Base-by-base conservation (phyloP, 2,888 invertebrate species). In the Salpingus planirostris region DNA sequence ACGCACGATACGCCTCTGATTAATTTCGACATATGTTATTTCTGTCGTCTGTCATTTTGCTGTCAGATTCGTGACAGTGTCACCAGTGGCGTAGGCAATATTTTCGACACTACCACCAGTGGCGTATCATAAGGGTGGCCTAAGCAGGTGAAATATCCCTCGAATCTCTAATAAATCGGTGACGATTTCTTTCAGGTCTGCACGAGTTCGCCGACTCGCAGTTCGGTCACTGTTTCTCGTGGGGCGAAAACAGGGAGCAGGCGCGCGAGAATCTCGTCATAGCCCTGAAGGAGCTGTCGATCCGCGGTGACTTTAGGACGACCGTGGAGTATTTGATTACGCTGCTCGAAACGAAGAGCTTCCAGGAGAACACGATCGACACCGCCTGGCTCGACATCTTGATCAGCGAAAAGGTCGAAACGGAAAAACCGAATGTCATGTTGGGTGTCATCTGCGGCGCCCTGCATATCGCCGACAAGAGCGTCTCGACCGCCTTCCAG, bases 181-280 rank as follows among this genome's bases (percentile, higher is more conserved):
- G n/a, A n/a, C n/a, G n/a, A n/a, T n/a, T n/a, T n/a, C n/a, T n/a
- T n/a, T n/a, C n/a, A n/a, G n/a, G 97, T 0, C 74, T 99, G 7
- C 98, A 99, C 66, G 98, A 99, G 68, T 99, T 93, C 63, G 98
- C 98, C 0, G 98, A 99, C 65, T 97, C 97, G 0, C 98, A 98
- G 67, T 99, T 99, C 61, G 98, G 98, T 0, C 98, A 98, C 66
- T 95, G 97, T 64, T 99, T 98, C 70, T 95, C 96, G 0, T 96
- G 96, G 92, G 98, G 98, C 13, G 96, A 97, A 67, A 92, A 93
- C 52, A 73, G 98, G 37, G 89, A 92, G 60, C 89, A 90, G 64
- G 91, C 92, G 0, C 74, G 91, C 57, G 91, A 92, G 74, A 97
- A 97, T 67, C 70, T 98, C 50, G 95, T 98, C 2, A 85, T 98